Conservation (phyloP, 2,113 vertebrate species). For the Crotalus horridus region DNA sequence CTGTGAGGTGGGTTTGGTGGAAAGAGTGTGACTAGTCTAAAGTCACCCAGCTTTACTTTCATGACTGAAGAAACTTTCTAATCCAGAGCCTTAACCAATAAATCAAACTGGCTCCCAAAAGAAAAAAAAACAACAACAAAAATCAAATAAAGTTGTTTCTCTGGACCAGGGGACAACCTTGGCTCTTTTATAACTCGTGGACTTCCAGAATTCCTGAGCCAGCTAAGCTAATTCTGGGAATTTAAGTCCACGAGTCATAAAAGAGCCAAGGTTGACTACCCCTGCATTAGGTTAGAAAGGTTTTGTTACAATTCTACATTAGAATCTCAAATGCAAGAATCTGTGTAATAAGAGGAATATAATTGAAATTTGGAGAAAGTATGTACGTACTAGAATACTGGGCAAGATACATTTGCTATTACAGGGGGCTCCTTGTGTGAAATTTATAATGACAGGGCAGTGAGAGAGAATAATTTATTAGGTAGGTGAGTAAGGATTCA, state of each 20-base stretch:
- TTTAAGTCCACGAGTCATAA: too few species aligned
- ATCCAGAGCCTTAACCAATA: background rate
- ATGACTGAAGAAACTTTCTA: background rate
- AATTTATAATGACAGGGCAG: background rate
- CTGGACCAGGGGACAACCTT: too few species aligned
- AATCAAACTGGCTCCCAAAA: background rate
- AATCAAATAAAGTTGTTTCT: too few species aligned
- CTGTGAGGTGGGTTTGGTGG: background rate
- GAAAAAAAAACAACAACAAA: background rate
- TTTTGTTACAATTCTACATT: background rate
- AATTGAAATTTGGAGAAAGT: background rate
- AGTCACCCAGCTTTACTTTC: background rate
- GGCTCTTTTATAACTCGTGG: too few species aligned
- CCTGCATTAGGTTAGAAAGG: too few species aligned
- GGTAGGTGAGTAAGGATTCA: background rate
- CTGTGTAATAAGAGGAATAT: background rate
- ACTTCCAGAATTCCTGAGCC: too few species aligned
- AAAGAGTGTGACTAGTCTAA: background rate
- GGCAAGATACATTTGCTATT: background rate
- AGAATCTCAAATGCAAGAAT: background rate
- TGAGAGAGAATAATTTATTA: background rate
- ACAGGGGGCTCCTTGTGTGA: background rate
- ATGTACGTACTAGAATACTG: background rate
- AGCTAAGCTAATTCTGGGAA: too few species aligned
- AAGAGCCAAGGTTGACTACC: too few species aligned